These are phyloP conservation scores for Branchellion lobata DNA, from an alignment of 2,888 invertebrate species.

Conservation along the genomic window DNA sequence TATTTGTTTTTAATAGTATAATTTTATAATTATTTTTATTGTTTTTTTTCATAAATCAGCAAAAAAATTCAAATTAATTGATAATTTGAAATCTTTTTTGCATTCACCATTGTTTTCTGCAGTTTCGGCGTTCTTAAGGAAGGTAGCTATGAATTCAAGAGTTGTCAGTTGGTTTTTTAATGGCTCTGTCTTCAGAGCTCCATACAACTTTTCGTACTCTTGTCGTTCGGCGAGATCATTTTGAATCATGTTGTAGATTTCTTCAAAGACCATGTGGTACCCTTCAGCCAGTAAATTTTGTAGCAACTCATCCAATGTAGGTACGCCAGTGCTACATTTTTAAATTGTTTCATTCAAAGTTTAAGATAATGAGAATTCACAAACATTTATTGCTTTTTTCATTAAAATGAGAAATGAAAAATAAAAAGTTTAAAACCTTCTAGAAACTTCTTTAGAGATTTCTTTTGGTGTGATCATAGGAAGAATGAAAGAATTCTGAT, in stretches of 20 bases:
- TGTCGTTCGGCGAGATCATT: constrained; percentile 25
- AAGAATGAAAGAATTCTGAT: constrained; percentile 23
- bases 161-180: constrained; percentile 15
- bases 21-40: too few relatives aligned
- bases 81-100: too few relatives aligned
- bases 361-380: too few relatives aligned
- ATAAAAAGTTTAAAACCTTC: background rate
- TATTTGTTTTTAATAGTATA: background rate
- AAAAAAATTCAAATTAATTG: background rate
- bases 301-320: constrained; percentile 11
- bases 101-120: constrained; percentile 35
- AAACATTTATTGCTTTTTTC: too few relatives aligned
- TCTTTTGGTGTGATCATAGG: constrained; percentile 16
- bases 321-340: background rate
- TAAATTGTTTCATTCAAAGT: too few relatives aligned
- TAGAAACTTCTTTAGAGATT: background rate
- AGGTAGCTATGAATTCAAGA: constrained; percentile 31
- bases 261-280: constrained; percentile 41
- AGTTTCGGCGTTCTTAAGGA: constrained; percentile 37
- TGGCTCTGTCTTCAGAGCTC: constrained; percentile 25
- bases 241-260: constrained; percentile 31
- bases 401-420: too few relatives aligned
- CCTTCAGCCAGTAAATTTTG: constrained; percentile 28
- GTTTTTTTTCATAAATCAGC: too few relatives aligned
- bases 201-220: constrained; percentile 35